Evolutionary conservation across 2,797 vertebrate genomes (phyloP), one percentile per base, ranked within the genome.

Genomic region (Galaxias olidus): DNA sequence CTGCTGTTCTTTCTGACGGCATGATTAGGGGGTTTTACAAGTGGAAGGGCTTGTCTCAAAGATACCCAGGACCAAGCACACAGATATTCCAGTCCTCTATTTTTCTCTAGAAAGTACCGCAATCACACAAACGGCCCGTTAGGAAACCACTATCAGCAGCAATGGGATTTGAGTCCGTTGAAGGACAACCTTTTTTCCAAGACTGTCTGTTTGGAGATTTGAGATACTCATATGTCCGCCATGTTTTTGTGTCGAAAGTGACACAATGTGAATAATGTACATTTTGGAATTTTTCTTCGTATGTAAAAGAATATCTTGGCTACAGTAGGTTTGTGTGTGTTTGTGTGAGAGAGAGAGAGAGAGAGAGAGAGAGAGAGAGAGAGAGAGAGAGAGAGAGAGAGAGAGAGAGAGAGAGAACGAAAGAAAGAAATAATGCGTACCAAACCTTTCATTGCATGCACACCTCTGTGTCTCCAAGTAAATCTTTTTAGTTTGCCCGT

Each of bases 111-210:
- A 77, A 72, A 59, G 50, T 56, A 49, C 65, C 59, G 75, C 67
- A 59, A 69, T 69, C 45, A 54, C 60, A 20, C 70, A 80, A 84
- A 86, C 72, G 74, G 69, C 71, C 84, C 66, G 82, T 84, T 73
- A 94, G 94, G 95, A 96, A 96, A 82, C 91, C 92, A 50, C 87
- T 94, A 69, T 94, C 93, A 73, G 93, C 94, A 74, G 91, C 94
- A 68, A 88, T 90, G 86, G 93, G 94, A 81, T 87, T 94, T 87
- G 85, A 93, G 86, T 91, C 59, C 11, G 59, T 89, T 84, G 91
- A 90, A 86, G 17, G 63, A 60, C 63, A 74, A 69, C 50, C 30
- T 66, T 71, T 74, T 79, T 76, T 76, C 57, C 65, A 66, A 83
- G 71, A 63, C 55, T 69, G 68, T 68, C 57, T 54, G 49, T 50